phyloP scores from a whole-genome alignment of 2,797 vertebrate genomes.

The Dendrocincla fuliginosa region DNA sequence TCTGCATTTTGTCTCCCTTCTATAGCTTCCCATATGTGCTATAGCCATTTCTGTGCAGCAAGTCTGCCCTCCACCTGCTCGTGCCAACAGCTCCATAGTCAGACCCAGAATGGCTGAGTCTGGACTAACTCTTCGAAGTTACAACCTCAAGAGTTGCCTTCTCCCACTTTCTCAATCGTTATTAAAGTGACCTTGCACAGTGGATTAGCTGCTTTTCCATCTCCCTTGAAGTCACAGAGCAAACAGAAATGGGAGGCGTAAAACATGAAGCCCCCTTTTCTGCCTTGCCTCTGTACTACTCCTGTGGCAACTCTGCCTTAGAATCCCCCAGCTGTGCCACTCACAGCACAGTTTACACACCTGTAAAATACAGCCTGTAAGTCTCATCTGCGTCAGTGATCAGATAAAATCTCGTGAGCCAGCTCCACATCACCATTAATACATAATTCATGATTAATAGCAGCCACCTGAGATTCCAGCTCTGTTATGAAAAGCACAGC shows the following conservation, averaged over 20 bases:
- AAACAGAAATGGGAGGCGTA: background rate
- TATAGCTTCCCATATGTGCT: background rate
- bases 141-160: background rate
- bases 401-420: background rate
- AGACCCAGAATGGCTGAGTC: background rate
- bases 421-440: background rate
- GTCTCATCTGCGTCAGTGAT: background rate
- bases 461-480: background rate
- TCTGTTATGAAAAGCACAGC: background rate
- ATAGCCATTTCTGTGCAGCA: background rate
- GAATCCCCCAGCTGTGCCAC: background rate
- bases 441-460: constrained; percentile 16
- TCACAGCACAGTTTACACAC: background rate
- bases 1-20: background rate
- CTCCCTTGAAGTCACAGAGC: background rate
- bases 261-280: background rate
- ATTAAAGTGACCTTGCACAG: background rate
- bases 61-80: background rate
- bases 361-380: background rate
- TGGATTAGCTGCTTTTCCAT: background rate
- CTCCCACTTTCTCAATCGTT: background rate
- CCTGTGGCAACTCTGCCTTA: background rate
- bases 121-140: background rate
- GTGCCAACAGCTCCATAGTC: background rate
- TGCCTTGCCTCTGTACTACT: background rate